Percentiles rank a stretch among this genome's conserved stretches.
phyloP scores from a whole-genome alignment of 2,797 vertebrate genomes.

The Ceryle rudis region DNA sequence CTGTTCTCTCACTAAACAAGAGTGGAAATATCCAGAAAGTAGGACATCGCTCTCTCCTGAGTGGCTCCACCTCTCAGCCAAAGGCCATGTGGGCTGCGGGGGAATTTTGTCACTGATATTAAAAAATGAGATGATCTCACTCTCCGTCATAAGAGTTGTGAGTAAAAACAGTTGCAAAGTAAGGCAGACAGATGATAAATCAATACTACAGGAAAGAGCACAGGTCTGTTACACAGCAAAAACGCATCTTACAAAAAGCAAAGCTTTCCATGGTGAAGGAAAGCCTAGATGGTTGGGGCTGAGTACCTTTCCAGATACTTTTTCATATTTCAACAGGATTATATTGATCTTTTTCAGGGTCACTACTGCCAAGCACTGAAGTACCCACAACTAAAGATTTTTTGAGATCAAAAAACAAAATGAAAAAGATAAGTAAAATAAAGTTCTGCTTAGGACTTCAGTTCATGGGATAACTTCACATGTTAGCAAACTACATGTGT shows the following conservation, averaged over 20 bases:
- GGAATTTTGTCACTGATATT: neutral
- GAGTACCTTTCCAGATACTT: neutral
- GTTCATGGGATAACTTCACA: neutral
- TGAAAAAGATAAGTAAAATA: neutral
- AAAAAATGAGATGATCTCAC: neutral
- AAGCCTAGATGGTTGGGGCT: neutral
- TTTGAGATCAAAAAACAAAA: neutral
- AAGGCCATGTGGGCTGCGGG: neutral
- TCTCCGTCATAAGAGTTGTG: neutral
- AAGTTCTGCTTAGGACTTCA: neutral
- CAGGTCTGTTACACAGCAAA: neutral
- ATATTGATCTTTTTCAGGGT: neutral
- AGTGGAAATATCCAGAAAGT: slow-evolving; percentile 21
- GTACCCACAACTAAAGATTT: neutral
- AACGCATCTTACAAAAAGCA: neutral
- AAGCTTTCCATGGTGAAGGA: neutral
- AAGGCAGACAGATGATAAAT: neutral
- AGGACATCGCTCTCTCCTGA: neutral
- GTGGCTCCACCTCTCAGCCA: neutral
- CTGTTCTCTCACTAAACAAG: neutral
- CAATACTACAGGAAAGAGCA: neutral
- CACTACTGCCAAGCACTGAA: neutral
- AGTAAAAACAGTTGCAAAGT: neutral
- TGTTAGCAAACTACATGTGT: neutral
- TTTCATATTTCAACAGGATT: neutral